phyloP scores from a whole-genome alignment of 2,797 vertebrate genomes.

The Lophius americanus region DNA sequence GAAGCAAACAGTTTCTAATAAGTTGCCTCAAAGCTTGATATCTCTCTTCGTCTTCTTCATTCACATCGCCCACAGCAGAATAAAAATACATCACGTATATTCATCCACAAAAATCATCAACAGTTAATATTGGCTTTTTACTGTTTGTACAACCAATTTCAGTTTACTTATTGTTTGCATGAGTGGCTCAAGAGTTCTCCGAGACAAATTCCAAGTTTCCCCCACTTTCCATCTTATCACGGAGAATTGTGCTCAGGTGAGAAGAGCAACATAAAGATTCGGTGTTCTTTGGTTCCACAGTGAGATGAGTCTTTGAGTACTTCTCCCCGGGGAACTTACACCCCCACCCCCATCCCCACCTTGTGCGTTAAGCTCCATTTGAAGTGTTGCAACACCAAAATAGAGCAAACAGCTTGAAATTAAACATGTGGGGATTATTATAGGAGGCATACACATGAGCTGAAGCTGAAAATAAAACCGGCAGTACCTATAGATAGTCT shows the following conservation, averaged over 20 bases:
- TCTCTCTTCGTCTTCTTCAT: slow-evolving; percentile 39
- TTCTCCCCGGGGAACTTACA: slow-evolving; percentile 63
- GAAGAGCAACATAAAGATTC: slow-evolving; percentile 50
- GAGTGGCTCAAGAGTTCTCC: slow-evolving; percentile 44
- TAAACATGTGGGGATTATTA: slow-evolving; percentile 59
- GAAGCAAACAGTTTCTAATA: slow-evolving; percentile 49
- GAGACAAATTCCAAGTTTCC: slow-evolving; percentile 48
- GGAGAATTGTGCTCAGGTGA: slow-evolving; percentile 43
- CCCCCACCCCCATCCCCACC: slow-evolving; percentile 21
- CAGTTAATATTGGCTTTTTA: slow-evolving; percentile 59
- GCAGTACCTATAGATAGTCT: slow-evolving; percentile 37
- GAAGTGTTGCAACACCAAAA: slow-evolving; percentile 71
- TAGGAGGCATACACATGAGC: slow-evolving; percentile 41
- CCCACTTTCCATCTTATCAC: slow-evolving; percentile 49
- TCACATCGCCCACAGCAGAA: slow-evolving; percentile 43
- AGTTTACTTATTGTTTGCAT: slow-evolving; percentile 59
- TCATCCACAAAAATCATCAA: slow-evolving; percentile 59
- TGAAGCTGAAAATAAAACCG: slow-evolving; percentile 45
- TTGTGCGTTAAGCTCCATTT: slow-evolving; percentile 61
- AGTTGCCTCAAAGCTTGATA: slow-evolving; percentile 46
- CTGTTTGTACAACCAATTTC: slow-evolving; percentile 56
- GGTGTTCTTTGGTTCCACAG: slow-evolving; percentile 49
- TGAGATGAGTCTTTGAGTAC: slow-evolving; percentile 61
- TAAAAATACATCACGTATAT: slow-evolving; percentile 53
- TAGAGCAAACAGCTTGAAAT: slow-evolving; percentile 71